A percentile compares a stretch with the other conserved stretches of the same genome.
Evolutionary conservation across 2,797 vertebrate genomes (phyloP).

Genomic region (Pachyuromys duprasi): DNA sequence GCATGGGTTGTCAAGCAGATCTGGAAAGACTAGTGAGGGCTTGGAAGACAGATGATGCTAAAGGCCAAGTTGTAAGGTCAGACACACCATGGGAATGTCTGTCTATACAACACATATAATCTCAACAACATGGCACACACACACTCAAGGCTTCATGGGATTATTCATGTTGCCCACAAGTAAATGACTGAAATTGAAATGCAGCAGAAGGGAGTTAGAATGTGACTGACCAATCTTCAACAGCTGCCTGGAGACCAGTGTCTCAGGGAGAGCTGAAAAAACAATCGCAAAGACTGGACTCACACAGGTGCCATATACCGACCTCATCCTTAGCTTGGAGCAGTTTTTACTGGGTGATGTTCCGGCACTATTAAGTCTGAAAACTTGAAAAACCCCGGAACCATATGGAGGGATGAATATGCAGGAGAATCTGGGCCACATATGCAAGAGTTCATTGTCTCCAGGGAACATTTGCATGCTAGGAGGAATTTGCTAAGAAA

Average conservation of each 20-base stretch:
- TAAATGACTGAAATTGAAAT: not conserved
- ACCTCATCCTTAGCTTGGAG: not conserved
- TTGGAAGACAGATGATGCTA: not conserved
- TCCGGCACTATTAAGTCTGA: not conserved
- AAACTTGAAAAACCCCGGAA: constrained; percentile 22
- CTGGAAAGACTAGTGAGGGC: not conserved
- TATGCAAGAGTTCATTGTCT: not conserved
- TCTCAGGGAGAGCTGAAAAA: not conserved
- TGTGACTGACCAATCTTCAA: too few relatives aligned
- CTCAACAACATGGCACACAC: not conserved
- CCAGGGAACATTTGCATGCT: not conserved
- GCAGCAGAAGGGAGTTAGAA: not conserved
- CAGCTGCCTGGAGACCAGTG: not conserved
- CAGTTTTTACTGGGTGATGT: not conserved
- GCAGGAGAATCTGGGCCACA: not conserved
- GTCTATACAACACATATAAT: not conserved
- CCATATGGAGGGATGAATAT: not conserved
- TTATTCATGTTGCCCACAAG: too few relatives aligned
- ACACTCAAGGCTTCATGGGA: not conserved
- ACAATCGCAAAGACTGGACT: too few relatives aligned
- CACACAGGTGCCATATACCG: not conserved
- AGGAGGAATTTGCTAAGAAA: not conserved
- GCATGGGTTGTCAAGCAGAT: not conserved
- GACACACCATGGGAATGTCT: not conserved
- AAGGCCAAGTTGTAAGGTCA: not conserved